Conservation (phyloP, 2,888 invertebrate species). For the Aradus depressus region DNA sequence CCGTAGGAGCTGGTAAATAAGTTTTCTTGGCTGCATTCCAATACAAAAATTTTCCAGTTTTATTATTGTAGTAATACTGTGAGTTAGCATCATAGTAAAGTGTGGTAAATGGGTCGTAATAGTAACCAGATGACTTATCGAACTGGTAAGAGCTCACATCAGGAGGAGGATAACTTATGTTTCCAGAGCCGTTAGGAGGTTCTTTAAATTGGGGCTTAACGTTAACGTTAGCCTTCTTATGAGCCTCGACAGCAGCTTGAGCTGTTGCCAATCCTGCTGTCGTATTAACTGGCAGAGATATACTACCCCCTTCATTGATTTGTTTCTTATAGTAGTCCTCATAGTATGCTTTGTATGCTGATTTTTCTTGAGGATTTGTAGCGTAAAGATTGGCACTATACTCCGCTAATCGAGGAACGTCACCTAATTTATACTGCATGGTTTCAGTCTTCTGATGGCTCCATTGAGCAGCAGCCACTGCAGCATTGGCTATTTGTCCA, state of each 20-base stretch:
- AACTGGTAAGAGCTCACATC: conserved; percentile 86
- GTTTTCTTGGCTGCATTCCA: conserved; percentile 64
- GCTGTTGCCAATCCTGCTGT: conserved; percentile 78
- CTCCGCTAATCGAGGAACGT: conserved; percentile 61
- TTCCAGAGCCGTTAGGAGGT: conserved; percentile 32
- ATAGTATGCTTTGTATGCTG: conserved; percentile 58
- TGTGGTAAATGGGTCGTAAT: conserved; percentile 85
- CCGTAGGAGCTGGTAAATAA: conserved; percentile 38
- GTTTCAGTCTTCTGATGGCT: conserved; percentile 34
- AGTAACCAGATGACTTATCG: conserved; percentile 91
- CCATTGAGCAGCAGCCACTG: conserved; percentile 40
- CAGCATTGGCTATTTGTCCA: conserved; percentile 34
- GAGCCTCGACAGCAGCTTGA: conserved; percentile 66
- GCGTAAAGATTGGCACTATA: conserved; percentile 66
- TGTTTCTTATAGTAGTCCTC: conserved; percentile 59
- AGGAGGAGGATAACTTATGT: conserved; percentile 44
- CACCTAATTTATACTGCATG: conserved; percentile 46
- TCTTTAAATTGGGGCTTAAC: conserved; percentile 24
- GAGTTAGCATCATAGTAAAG: conserved; percentile 94
- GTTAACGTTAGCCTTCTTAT: conserved; percentile 38
- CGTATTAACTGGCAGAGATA: conserved; percentile 35
- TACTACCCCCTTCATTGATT: conserved; percentile 43
- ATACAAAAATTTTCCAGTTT: conserved; percentile 82
- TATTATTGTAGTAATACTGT: conserved; percentile 91
- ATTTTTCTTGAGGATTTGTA: conserved; percentile 55